Evolutionary conservation across 2,888 invertebrate species (phyloP), one percentile per base, ranked within the genome.

Genomic region (Dryobota labecula): DNA sequence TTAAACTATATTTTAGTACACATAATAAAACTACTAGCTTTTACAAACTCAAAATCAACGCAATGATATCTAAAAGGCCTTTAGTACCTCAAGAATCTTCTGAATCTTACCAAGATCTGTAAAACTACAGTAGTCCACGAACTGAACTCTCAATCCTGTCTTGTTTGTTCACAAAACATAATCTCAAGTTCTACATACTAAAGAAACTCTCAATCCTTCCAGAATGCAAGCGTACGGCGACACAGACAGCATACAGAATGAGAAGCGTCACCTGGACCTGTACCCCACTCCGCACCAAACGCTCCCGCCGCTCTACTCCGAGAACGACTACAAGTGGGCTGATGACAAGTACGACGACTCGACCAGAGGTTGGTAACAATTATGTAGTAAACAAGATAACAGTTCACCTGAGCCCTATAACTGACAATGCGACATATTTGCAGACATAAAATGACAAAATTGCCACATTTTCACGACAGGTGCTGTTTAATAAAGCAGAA

Each of bases 281-380:
- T 96, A 94, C 87, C 96, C 96, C 64, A 95, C 96, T 0, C 96
- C 96, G 0, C 95, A 96, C 85, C 96, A 96, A 90, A 92, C 92
- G 8, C 91, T 96, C 66, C 96, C 96, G 0, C 94, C 96, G 2
- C 92, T 96, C 53, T 96, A 91, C 88, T 78, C 90, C 0, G 93
- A 93, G 69, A 90, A 86, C 65, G 94, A 94, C 76, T 92, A 93
- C 89, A 92, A 93, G 68, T 94, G 94, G 94, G 85, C 87, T 0
- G 92, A 93, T 33, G 84, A 82, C 54, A 91, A 90, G 70, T 90
- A 84, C 56, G 91, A 92, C 0, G 92, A 93, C 64, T 73, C 89
- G 33, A 84, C 92, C 51, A 91, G 93, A 91, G 94, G 95, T 94
- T 70, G 78, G 73, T 20, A 33, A 51, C 3, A 53, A 38, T 13